Percentiles rank a stretch among this genome's conserved stretches.
phyloP scores from a whole-genome alignment of 2,113 vertebrate species.

The Pluvianellus socialis region DNA sequence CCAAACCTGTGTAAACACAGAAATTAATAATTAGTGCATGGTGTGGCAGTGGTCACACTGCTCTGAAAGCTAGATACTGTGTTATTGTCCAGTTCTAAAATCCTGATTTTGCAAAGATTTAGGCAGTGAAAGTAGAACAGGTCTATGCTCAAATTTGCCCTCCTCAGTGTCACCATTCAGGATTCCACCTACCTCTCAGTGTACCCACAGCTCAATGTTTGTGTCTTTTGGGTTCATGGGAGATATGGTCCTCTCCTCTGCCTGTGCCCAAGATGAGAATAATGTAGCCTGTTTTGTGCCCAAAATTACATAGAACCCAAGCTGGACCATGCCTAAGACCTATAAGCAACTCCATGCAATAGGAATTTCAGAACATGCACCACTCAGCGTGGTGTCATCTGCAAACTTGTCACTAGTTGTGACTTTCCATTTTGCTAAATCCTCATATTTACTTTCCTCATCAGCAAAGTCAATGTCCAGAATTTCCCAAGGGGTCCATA shows the following conservation, averaged over 20 bases:
- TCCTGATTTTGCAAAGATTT: not conserved
- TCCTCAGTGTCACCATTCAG: not conserved
- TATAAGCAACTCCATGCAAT: not conserved
- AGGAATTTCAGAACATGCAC: not conserved
- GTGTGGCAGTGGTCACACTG: not conserved
- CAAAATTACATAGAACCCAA: not conserved
- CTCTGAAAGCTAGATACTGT: not conserved
- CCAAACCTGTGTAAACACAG: not conserved
- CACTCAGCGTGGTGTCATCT: not conserved
- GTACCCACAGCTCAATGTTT: not conserved
- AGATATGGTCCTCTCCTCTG: not conserved
- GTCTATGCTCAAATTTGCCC: not conserved
- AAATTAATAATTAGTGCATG: not conserved
- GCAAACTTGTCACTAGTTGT: not conserved
- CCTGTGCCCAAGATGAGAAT: not conserved
- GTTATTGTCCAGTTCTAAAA: not conserved
- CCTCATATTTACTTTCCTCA: not conserved
- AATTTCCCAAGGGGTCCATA: not conserved
- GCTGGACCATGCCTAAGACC: not conserved
- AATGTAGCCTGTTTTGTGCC: not conserved
- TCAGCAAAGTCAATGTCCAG: not conserved
- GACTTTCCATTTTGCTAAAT: not conserved
- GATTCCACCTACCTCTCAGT: not conserved
- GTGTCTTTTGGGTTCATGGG: not conserved
- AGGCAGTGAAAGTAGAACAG: not conserved